Percentiles rank a stretch among this genome's conserved stretches.
Conservation (phyloP, 2,797 vertebrate species). For the Bucorvus abyssinicus region DNA sequence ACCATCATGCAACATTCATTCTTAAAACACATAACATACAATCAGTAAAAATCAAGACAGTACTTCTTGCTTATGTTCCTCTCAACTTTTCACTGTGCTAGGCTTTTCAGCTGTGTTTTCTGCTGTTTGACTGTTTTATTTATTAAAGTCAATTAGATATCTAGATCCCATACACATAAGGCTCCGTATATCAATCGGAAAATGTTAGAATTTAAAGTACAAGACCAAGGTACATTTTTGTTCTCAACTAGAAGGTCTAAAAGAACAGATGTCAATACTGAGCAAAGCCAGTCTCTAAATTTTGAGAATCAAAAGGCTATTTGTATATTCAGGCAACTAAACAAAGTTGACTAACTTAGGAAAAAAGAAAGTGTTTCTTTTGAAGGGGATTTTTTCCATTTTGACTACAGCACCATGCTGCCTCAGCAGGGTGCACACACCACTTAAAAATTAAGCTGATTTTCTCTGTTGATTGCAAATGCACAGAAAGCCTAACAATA, state of each 20-base stretch:
- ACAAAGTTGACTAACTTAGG: neutral
- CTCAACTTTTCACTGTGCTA: neutral
- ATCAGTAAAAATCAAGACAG: neutral
- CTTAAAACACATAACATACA: neutral
- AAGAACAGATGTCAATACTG: neutral
- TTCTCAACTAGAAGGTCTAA: neutral
- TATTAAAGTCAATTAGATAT: neutral
- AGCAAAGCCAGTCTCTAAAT: neutral
- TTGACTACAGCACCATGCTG: neutral
- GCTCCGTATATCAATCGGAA: neutral
- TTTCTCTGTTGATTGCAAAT: conserved; percentile 20
- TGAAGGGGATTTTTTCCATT: neutral
- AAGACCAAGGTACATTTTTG: neutral
- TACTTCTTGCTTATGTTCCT: neutral
- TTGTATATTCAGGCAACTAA: neutral
- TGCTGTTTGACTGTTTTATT: neutral
- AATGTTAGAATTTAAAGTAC: neutral
- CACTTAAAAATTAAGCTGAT: neutral
- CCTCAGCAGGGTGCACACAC: neutral
- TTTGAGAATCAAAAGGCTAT: neutral
- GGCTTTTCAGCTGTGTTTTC: neutral
- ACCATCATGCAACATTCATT: neutral
- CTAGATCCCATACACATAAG: neutral
- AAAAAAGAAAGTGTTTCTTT: neutral
- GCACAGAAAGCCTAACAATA: neutral